Conservation (phyloP, 30 jellyfish, hydroid and myxozoan species). For the Calvadosia cruxmelitensis region DNA sequence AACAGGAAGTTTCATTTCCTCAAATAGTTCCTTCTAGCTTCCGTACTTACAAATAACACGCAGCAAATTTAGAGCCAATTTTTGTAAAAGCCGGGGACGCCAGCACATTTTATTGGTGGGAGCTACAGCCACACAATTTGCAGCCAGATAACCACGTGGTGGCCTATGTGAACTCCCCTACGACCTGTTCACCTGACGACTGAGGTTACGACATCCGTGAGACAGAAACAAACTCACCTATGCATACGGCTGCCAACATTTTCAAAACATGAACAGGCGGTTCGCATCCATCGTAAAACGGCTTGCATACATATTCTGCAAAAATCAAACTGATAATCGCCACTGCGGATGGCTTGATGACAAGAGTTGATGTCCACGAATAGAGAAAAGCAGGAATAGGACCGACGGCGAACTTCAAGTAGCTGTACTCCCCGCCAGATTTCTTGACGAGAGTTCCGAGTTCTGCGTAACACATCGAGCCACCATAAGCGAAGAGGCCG, state of each 20-base stretch:
- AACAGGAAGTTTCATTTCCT: no score
- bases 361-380: slow-evolving; percentile 63
- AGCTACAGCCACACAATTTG: no score
- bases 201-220: no score
- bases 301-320: slow-evolving; percentile 47
- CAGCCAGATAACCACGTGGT: no score
- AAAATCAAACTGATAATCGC: slow-evolving; percentile 54
- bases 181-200: no score
- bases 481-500: slow-evolving; percentile 55
- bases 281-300: slow-evolving; percentile 52
- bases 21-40: no score
- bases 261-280: slow-evolving; percentile 58
- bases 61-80: no score
- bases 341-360: slow-evolving; percentile 61
- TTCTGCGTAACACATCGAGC: slow-evolving; percentile 69
- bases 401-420: slow-evolving; percentile 41
- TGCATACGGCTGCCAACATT: slow-evolving; percentile 56
- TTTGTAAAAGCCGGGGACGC: no score
- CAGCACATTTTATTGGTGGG: no score
- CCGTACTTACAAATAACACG: no score
- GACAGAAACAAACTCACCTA: no score
- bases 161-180: no score
- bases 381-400: slow-evolving; percentile 65
- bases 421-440: slow-evolving; percentile 55
- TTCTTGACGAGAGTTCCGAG: slow-evolving; percentile 63